phyloP scores from a whole-genome alignment of 1,140 invertebrate genomes.

The Drosophila pseudoobscura region DNA sequence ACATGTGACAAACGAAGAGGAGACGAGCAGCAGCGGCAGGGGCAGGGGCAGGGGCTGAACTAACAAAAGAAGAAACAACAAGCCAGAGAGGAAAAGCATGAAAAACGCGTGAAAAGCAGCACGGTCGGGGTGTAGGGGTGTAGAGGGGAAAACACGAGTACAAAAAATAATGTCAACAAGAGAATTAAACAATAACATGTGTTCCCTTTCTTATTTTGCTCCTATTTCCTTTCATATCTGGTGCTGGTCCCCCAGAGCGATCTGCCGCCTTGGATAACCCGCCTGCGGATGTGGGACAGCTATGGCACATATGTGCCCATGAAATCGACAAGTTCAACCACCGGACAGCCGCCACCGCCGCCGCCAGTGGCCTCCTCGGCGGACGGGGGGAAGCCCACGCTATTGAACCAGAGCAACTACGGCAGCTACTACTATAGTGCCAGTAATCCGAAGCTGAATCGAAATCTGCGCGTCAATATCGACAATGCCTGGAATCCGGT shows the following conservation, averaged over 20 bases:
- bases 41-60: background rate
- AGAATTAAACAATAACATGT: constrained; percentile 61
- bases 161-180: constrained; percentile 58
- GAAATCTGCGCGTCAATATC: constrained; percentile 80
- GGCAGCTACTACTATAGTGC: constrained; percentile 82
- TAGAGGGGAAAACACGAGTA: constrained; percentile 11
- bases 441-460: constrained; percentile 78
- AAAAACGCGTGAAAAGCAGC: constrained; percentile 8
- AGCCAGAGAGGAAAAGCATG: constrained; percentile 31
- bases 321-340: constrained; percentile 76
- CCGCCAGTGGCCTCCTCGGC: constrained; percentile 75
- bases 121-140: too few species aligned
- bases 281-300: constrained; percentile 86
- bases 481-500: constrained; percentile 83
- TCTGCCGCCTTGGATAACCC: constrained; percentile 85
- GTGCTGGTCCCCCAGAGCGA: constrained; percentile 54
- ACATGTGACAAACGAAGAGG: constrained; percentile 58
- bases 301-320: constrained; percentile 81
- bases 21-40: background rate
- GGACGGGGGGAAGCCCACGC: constrained; percentile 68
- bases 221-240: constrained; percentile 1
- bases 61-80: constrained; percentile 26
- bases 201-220: constrained; percentile 12
- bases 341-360: constrained; percentile 74
- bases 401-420: constrained; percentile 69